Evolutionary conservation across 53 echinoderm and acorn worm species (phyloP), one percentile per base, ranked within the genome.

Genomic region (Luidia sarsii): DNA sequence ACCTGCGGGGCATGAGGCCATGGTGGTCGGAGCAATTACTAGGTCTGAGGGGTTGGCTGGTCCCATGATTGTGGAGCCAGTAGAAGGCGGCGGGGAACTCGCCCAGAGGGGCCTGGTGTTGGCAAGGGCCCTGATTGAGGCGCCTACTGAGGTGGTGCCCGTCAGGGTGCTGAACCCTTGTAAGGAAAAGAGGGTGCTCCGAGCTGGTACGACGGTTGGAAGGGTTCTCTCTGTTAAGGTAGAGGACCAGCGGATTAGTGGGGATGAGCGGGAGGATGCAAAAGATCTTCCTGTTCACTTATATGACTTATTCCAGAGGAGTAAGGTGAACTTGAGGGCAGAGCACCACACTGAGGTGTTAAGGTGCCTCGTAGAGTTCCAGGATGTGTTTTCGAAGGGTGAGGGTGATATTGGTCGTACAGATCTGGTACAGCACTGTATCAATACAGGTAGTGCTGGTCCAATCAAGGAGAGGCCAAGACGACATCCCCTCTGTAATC

Each of bases 381-480:
- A 64, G 18, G 86, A 90, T 48, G 48, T 91, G 1, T 91, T 90
- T 49, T 70, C 85, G 6, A 34, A 48, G 30, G 37, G 52, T 25
- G 63, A 82, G 11, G 48, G 37, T 1, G 90, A 90, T 46, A 41
- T 90, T n/a, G 86, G 87, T 3, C 57, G 70, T 20, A 91, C 91
- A 16, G 83, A 82, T 61, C 1, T 87, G 21, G 91, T 84, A 10
- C 31, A 87, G 37, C 91, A 87, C 28, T 28, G 24, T n/a, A 87
- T 87, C 3, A 45, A 83, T 32, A 91, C 91, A 3, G 91, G 91
- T 8, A 70, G 7, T 23, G 33, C 65, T 11, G 28, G 56, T 36
- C 87, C 87, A 3, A 83, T 91, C 15, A 75, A 79, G 22, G 70
- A 90, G 49, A 33, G 65, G 49, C 82, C 82, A 7, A 29, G 90